Percentiles rank a stretch among this genome's conserved stretches.
phyloP scores from a whole-genome alignment of 92 coral and sea anemone species.

The Micromussa lordhowensis region DNA sequence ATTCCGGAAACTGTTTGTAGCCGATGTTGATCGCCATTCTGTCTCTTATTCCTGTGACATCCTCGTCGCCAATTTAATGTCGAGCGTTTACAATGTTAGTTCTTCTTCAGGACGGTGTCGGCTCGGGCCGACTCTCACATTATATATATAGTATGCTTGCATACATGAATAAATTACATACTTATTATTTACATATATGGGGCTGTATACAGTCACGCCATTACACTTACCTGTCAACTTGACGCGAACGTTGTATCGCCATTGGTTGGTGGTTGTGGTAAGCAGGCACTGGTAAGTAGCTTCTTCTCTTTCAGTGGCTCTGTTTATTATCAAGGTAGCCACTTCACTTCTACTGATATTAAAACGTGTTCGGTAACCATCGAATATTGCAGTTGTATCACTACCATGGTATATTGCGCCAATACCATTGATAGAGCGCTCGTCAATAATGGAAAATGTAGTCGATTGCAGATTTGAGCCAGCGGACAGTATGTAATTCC shows the following conservation, averaged over 20 bases:
- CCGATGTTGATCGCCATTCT: too few species aligned
- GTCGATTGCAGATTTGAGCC: not conserved
- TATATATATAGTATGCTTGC: too few species aligned
- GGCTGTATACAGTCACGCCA: too few species aligned
- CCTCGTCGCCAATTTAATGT: too few species aligned
- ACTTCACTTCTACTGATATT: not conserved
- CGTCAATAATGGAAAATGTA: not conserved
- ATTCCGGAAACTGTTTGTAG: too few species aligned
- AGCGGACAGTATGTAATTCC: not conserved
- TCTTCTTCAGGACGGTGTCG: too few species aligned
- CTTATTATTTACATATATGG: too few species aligned
- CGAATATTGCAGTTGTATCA: not conserved
- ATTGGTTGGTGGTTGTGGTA: not conserved
- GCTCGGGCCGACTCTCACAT: too few species aligned
- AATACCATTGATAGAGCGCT: not conserved
- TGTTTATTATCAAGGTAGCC: slow-evolving; percentile 3
- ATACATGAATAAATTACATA: too few species aligned
- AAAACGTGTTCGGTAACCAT: not conserved
- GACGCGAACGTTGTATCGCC: not conserved
- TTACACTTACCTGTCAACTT: not conserved
- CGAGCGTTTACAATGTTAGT: too few species aligned
- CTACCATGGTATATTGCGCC: not conserved
- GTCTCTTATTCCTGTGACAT: too few species aligned
- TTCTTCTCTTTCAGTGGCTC: not conserved
- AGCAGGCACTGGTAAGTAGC: not conserved